phyloP scores from a whole-genome alignment of 2,113 vertebrate genomes.

The Meles meles region DNA sequence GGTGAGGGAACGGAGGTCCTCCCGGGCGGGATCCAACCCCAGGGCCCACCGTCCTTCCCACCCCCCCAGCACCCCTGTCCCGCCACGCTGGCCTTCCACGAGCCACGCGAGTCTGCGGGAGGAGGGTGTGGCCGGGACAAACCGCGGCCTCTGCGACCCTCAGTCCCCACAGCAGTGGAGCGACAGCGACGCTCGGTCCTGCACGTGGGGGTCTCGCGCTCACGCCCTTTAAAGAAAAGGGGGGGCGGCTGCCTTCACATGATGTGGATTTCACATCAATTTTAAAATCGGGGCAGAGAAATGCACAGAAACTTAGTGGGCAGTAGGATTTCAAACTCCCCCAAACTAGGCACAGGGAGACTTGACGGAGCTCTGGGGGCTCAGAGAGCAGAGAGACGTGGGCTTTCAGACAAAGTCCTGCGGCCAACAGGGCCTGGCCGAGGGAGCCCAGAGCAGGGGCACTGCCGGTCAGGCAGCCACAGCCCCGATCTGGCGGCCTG shows the following conservation, averaged over 20 bases:
- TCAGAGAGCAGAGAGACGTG: not conserved
- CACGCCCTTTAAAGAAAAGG: no score
- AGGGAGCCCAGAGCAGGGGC: not conserved
- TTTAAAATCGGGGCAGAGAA: not conserved
- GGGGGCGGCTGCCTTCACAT: not conserved
- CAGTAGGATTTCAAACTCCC: not conserved
- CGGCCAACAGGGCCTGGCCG: not conserved
- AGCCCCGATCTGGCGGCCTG: rapidly evolving
- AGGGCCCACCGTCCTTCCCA: no score
- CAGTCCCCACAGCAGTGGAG: not conserved
- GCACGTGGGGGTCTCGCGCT: not conserved
- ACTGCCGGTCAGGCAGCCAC: not conserved
- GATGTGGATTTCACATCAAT: not conserved
- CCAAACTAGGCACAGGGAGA: not conserved
- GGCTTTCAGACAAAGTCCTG: not conserved
- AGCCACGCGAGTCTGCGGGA: not conserved
- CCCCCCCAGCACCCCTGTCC: not conserved
- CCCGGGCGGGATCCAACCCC: no score
- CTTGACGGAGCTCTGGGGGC: not conserved
- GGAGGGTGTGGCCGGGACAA: not conserved
- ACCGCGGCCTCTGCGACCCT: no score
- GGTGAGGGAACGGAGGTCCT: not conserved
- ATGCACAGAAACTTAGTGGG: not conserved
- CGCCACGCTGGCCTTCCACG: not conserved
- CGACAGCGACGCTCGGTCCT: not conserved